phyloP scores from a whole-genome alignment of 2,888 invertebrate species.

The Marasmarcha lunaedactyla region DNA sequence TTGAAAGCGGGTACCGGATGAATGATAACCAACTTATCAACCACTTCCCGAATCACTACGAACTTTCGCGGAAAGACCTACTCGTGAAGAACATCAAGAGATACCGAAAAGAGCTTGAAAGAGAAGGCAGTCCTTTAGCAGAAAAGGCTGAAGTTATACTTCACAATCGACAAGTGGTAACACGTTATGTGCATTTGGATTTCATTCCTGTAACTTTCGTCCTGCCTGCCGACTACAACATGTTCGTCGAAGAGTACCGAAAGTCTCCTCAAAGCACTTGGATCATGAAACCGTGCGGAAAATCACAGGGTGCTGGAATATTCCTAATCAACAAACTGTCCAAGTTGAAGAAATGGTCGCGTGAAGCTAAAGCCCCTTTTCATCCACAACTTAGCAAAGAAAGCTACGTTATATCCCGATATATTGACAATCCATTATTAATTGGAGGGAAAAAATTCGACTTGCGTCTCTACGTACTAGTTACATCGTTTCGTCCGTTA shows the following conservation, averaged over 20 bases:
- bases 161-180: conserved; percentile 73
- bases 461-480: conserved; percentile 90
- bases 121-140: conserved; percentile 88
- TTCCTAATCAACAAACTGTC: conserved; percentile 95
- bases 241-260: conserved; percentile 96
- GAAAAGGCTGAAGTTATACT: conserved; percentile 73
- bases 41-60: conserved; percentile 96
- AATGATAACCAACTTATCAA: conserved; percentile 94
- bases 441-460: conserved; percentile 98
- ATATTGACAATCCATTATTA: conserved; percentile 93
- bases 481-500: conserved; percentile 92
- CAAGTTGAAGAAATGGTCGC: conserved; percentile 91
- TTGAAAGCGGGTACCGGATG: conserved; percentile 40
- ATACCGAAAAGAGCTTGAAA: conserved; percentile 91
- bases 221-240: conserved; percentile 94
- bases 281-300: conserved; percentile 98
- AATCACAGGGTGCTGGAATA: conserved; percentile 95
- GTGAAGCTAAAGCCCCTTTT: conserved; percentile 87
- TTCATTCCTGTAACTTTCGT: conserved; percentile 95
- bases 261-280: conserved; percentile 95
- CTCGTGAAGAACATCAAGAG: conserved; percentile 96
- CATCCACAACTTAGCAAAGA: conserved; percentile 86
- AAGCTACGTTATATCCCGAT: conserved; percentile 96
- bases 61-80: conserved; percentile 94
- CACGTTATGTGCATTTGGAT: conserved; percentile 85